A percentile compares a stretch with the other conserved stretches of the same genome.
Conservation (phyloP, 2,888 invertebrate genomes). For the Teleogryllus oceanicus region DNA sequence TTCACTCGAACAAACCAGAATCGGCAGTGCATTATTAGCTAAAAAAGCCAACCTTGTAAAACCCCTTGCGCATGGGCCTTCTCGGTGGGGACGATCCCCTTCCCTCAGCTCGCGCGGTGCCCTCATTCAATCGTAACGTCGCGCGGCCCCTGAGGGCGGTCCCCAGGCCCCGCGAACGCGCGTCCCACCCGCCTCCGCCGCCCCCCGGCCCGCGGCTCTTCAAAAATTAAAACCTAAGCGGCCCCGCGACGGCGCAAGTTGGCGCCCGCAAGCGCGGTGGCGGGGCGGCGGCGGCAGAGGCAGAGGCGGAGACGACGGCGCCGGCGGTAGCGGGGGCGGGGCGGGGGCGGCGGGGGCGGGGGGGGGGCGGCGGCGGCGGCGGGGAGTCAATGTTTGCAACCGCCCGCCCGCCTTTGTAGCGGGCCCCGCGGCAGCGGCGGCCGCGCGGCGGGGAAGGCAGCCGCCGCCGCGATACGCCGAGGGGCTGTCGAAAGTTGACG, state of each 20-base stretch:
- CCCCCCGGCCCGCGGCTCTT: not conserved
- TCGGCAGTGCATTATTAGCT: no score
- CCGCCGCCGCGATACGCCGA: not conserved
- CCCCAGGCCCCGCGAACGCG: no score
- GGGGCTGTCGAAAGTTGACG: constrained; percentile 1
- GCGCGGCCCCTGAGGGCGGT: no score
- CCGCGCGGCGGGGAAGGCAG: not conserved
- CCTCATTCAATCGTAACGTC: no score
- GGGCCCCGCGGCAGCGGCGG: not conserved
- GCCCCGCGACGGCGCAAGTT: not conserved
- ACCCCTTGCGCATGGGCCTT: no score
- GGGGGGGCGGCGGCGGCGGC: not conserved
- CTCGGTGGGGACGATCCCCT: no score
- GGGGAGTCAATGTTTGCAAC: not conserved
- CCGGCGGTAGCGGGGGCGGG: no score
- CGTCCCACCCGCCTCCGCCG: not conserved
- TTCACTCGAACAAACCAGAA: no score
- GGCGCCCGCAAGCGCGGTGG: not conserved
- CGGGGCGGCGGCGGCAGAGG: not conserved
- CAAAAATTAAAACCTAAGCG: not conserved
- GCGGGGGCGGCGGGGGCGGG: not conserved
- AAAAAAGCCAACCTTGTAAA: no score
- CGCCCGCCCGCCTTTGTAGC: not conserved
- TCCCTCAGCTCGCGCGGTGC: no score
- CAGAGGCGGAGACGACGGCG: no score